Evolutionary conservation across 2,888 invertebrate species (phyloP).

Genomic region (Blastobasis adustella): DNA sequence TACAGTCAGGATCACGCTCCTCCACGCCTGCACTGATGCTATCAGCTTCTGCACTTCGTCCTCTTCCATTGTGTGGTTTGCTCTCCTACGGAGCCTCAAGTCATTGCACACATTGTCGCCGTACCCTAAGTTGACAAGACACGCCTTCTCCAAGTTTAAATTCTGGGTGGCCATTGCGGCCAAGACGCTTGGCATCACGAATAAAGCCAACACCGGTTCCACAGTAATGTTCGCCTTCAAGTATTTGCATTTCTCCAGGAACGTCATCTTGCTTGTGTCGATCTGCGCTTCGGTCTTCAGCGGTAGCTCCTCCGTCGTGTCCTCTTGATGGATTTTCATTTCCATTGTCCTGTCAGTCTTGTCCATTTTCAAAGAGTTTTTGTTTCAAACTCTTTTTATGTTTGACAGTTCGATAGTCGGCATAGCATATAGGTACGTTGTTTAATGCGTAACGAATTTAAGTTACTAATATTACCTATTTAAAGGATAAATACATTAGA

Average conservation of each 20-base stretch:
- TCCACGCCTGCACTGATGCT: constrained; percentile 71
- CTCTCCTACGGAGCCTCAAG: constrained; percentile 79
- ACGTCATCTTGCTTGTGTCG: constrained; percentile 41
- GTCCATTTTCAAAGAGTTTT: constrained; percentile 31
- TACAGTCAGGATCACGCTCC: constrained; percentile 68
- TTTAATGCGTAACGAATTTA: too few relatives aligned
- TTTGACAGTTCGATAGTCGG: too few relatives aligned
- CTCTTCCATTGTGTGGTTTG: constrained; percentile 79
- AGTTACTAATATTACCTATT: too few relatives aligned
- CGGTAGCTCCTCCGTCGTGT: constrained; percentile 40
- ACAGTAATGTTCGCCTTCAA: constrained; percentile 76
- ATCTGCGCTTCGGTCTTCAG: constrained; percentile 39
- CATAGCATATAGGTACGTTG: too few relatives aligned
- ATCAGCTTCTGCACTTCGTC: constrained; percentile 77
- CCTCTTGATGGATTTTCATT: constrained; percentile 19
- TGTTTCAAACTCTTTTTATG: too few relatives aligned
- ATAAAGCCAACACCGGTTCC: constrained; percentile 78
- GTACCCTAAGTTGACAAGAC: constrained; percentile 84
- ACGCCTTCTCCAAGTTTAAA: constrained; percentile 89
- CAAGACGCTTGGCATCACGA: constrained; percentile 78
- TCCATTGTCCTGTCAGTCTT: constrained; percentile 25
- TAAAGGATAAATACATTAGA: too few relatives aligned
- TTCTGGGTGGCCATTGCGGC: constrained; percentile 88
- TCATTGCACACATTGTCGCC: constrained; percentile 82
- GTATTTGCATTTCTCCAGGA: constrained; percentile 60